Base-by-base conservation (phyloP, 2,113 vertebrate species). In the Orthochromis malagaraziensis region DNA sequence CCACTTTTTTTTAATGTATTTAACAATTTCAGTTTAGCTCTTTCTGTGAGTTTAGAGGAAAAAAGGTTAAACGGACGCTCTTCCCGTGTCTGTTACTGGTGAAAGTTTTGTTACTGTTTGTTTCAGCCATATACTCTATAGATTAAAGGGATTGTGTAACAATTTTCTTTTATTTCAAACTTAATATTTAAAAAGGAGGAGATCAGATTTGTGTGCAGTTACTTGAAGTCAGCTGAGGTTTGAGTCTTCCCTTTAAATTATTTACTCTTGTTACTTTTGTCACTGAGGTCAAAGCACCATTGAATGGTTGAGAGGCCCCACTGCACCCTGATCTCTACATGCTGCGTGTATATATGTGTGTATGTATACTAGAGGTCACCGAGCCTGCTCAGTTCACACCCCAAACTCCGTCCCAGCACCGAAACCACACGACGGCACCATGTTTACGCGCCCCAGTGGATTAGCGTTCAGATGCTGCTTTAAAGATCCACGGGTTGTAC, bases 71-170 rank as follows among this genome's bases (percentile, higher is more conserved):
- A 73, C 4, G 5, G 85, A 84, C 4, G 2, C 40, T 87, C 24
- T 29, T 87, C 5, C 4, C 4, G 3, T 49, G 55, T 5, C 7
- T 9, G 6, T 63, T 49, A 4, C 60, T 40, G 40, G 54, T n/a
- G 24, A 63, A 77, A 13, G 70, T 31, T 75, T 40, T 77, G 26
- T 65, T 38, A 12, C 63, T 84, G 31, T 86, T 84, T 84, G 16
- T 82, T 88, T 86, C 84, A 91, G 38, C 79, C 89, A 68, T 91
- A 90, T 82, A 84, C 88, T 86, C 70, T 89, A 77, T 89, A 92
- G 90, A 94, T 85, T 90, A 97, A 96, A 96, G 92, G 93, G 92
- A 96, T 94, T 89, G 63, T 91, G 63, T 35, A 49, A 65, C 26
- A n/a, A 35, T 38, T 84, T 95, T 86, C 70, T 31, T 35, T 85